phyloP scores from a whole-genome alignment of 2,888 invertebrate species.

The Calameuta filiformis region DNA sequence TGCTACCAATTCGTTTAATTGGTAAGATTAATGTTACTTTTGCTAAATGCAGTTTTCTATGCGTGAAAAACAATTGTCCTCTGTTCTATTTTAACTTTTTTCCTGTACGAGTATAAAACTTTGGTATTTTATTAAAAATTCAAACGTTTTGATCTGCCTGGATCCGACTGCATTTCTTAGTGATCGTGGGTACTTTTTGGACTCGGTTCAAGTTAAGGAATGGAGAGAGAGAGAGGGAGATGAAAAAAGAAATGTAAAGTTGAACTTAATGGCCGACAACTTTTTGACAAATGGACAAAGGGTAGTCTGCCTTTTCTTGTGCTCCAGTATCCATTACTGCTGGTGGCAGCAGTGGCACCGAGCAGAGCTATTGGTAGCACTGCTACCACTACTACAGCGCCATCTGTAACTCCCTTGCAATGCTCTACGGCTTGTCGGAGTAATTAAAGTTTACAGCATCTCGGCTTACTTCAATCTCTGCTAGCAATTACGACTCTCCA shows the following conservation, averaged over 20 bases:
- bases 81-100: not conserved
- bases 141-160: not conserved
- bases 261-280: not conserved
- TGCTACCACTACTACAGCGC: not conserved
- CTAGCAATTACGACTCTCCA: slow-evolving; percentile 6
- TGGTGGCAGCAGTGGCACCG: not conserved
- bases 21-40: not conserved
- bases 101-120: not conserved
- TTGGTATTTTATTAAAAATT: not conserved
- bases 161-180: not conserved
- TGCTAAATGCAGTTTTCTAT: not conserved
- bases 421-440: slow-evolving; percentile 18
- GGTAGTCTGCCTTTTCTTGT: not conserved
- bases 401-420: slow-evolving; percentile 15
- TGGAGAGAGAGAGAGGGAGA: not conserved
- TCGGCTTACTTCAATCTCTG: slow-evolving; percentile 33
- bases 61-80: not conserved
- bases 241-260: not conserved
- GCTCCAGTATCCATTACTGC: not conserved
- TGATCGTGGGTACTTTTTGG: not conserved
- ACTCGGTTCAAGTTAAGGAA: not conserved
- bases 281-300: not conserved
- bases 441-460: slow-evolving; percentile 37
- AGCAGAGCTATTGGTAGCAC: not conserved
- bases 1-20: not conserved